These are phyloP conservation scores for Drosophila pruinosa DNA, from an alignment of 1,140 invertebrate genomes.

Conservation along the genomic window DNA sequence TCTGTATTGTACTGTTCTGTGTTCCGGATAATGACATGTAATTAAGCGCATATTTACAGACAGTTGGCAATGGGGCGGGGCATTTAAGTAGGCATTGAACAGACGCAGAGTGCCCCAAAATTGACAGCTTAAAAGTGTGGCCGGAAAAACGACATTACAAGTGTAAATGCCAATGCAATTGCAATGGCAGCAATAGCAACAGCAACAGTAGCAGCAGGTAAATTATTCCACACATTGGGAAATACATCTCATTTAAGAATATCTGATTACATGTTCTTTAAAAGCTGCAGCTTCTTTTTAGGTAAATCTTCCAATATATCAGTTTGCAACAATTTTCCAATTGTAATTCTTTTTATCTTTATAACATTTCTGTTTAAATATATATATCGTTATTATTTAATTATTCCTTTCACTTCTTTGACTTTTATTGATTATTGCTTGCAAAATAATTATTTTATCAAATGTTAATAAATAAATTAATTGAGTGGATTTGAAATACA, in stretches of 20 bases:
- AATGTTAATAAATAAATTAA: too few species aligned
- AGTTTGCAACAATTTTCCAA: too few species aligned
- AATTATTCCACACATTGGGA: conserved; percentile 29
- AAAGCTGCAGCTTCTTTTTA: neutral
- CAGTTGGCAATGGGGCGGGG: conserved; percentile 57
- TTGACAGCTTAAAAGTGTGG: conserved; percentile 70
- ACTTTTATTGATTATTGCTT: too few species aligned
- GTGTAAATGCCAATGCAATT: conserved; percentile 26
- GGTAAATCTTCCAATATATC: neutral
- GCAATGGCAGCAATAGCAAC: conserved; percentile 6
- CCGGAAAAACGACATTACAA: conserved; percentile 29
- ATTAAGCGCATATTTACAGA: conserved; percentile 79
- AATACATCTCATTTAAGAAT: conserved; percentile 13
- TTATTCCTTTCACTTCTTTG: too few species aligned
- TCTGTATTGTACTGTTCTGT: conserved; percentile 27
- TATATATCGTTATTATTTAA: too few species aligned
- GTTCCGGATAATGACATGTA: conserved; percentile 75
- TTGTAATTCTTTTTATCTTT: too few species aligned
- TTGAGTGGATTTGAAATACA: too few species aligned
- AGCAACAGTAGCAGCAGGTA: conserved; percentile 17
- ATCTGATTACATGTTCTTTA: neutral
- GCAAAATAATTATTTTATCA: too few species aligned
- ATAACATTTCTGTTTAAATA: too few species aligned
- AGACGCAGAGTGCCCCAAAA: conserved; percentile 67
- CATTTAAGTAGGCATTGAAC: conserved; percentile 72